Conservation (phyloP, 2,797 vertebrate species). For the Uromys caudimaculatus region DNA sequence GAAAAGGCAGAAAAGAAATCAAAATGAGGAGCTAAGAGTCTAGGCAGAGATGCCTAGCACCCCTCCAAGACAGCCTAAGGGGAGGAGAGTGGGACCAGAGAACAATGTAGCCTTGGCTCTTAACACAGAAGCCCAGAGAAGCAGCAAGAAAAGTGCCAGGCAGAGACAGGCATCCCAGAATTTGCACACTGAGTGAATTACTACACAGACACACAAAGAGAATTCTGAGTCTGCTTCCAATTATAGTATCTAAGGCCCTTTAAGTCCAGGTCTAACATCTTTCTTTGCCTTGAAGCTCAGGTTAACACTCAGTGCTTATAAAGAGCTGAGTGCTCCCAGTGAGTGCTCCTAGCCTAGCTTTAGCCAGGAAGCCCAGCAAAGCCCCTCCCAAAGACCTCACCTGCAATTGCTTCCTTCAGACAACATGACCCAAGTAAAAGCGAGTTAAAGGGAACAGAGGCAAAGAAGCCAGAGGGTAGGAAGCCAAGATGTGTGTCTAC, state of each 20-base stretch:
- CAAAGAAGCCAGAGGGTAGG: neutral
- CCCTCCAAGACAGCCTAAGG: neutral
- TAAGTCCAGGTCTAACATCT: conserved; percentile 39
- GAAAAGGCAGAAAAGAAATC: neutral
- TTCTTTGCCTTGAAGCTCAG: conserved; percentile 47
- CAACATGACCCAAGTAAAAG: neutral
- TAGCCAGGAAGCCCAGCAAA: neutral
- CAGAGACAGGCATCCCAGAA: conserved; percentile 41
- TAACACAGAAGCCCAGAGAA: neutral
- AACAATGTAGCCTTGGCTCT: neutral
- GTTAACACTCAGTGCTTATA: conserved; percentile 24
- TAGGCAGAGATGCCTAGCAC: neutral
- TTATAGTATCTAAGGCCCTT: neutral
- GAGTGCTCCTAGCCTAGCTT: neutral
- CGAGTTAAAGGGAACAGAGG: neutral
- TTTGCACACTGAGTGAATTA: conserved; percentile 41
- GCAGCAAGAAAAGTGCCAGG: neutral
- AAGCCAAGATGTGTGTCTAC: neutral
- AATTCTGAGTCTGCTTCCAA: conserved; percentile 11
- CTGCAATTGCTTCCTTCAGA: neutral
- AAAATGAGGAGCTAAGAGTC: neutral
- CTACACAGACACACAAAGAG: conserved; percentile 45
- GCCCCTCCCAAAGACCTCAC: neutral
- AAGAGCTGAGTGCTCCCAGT: neutral
- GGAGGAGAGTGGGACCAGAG: neutral